Base-by-base conservation (phyloP, 2,888 invertebrate genomes). In the Laspeyria flexula region DNA sequence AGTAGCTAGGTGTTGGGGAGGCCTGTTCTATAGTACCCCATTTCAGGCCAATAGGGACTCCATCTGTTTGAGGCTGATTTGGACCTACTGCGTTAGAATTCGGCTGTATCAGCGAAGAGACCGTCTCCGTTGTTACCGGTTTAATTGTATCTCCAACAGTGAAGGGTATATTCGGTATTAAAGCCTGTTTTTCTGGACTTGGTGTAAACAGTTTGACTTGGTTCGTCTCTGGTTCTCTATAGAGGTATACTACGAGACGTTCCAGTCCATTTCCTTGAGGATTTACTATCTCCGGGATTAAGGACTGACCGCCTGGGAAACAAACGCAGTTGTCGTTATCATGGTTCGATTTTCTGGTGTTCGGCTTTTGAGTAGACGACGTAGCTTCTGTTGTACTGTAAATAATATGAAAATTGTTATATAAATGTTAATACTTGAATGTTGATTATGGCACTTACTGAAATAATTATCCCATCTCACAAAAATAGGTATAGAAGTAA, bases 191-290 rank as follows among this genome's bases (percentile, higher is more conserved):
- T 10, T 75, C 57, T 9, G 16, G 27, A 37, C 67, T 77, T 1
- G 90, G 90, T 9, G 79, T 65, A 35, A 80, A 83, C 18, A 80
- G 43, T 31, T 73, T 66, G 2, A 85, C 45, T 31, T 71, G 38
- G 6, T 70, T 51, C 2, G 75, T 65, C 0, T 23, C 13, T 3
- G 41, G 10, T 34, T 76, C 64, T 61, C 54, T 78, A 51, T 86
- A 90, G 0, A 87, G 42, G 54, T 79, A 85, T 0, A 88, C 58
- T 0, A 88, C 82, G 3, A 86, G 49, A 56, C 89, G 77, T 49
- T 83, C 75, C 2, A 77, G 49, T 0, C 70, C 68, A n/a, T 54
- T 31, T 3, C 55, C 42, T 0, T 55, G 13, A 10, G 59, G 18
- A 11, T 63, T 63, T 0, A 84, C 15, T n/a, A 65, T 16, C 2